Conservation (phyloP, 1,140 invertebrate species). For the Panonychus citri region DNA sequence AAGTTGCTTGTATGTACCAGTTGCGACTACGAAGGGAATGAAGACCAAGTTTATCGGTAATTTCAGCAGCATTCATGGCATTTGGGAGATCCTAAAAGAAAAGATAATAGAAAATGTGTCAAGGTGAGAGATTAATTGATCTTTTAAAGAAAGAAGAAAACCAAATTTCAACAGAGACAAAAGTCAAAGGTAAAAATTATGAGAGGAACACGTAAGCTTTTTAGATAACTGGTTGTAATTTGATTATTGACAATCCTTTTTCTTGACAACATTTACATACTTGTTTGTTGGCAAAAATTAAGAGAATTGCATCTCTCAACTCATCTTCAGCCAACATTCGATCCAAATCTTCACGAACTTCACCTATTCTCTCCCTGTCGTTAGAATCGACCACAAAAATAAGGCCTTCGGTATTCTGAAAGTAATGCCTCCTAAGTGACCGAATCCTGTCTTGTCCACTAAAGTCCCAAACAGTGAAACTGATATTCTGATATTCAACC, state of each 20-base stretch:
- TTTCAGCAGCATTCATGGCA: constrained; percentile 35
- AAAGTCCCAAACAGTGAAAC: constrained; percentile 68
- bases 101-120: too few relatives aligned
- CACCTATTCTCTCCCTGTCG: constrained; percentile 74
- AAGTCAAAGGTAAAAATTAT: too few relatives aligned
- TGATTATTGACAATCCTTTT: background rate
- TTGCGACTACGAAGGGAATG: constrained; percentile 70
- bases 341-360: constrained; percentile 75
- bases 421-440: constrained; percentile 84
- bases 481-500: constrained; percentile 87
- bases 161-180: too few relatives aligned
- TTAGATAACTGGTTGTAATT: background rate
- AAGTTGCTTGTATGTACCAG: constrained; percentile 54
- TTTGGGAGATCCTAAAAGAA: background rate
- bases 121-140: too few relatives aligned
- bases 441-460: constrained; percentile 82
- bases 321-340: constrained; percentile 83
- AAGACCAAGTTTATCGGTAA: constrained; percentile 81
- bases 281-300: constrained; percentile 98
- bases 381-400: constrained; percentile 97
- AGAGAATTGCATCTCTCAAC: constrained; percentile 76
- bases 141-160: too few relatives aligned
- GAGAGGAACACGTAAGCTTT: background rate
- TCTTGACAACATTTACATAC: background rate
- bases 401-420: constrained; percentile 75